These are phyloP conservation scores for Collichthys lucidus DNA, from an alignment of 2,113 vertebrate species.

Conservation along the genomic window DNA sequence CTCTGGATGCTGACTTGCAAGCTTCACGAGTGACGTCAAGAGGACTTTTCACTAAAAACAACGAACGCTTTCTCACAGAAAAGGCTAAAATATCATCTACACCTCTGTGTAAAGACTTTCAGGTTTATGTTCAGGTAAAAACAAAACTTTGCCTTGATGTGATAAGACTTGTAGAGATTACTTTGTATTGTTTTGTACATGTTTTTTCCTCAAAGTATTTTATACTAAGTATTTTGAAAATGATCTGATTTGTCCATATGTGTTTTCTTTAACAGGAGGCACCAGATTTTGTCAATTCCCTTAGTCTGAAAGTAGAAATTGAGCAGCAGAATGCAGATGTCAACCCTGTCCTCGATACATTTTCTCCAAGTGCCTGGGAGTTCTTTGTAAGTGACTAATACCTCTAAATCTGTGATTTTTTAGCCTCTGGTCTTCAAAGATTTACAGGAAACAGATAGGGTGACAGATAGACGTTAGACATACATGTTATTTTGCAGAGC, in stretches of 20 bases:
- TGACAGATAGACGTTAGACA: not conserved
- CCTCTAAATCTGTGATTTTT: not conserved
- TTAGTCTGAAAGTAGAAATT: constrained; percentile 88
- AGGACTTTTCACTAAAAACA: constrained; percentile 89
- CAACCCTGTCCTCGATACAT: constrained; percentile 88
- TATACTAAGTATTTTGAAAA: not conserved
- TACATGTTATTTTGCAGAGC: constrained; percentile 16
- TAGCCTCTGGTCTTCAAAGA: not conserved
- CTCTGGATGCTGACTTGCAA: constrained; percentile 89
- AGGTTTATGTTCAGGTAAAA: constrained; percentile 89
- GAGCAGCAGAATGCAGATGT: constrained; percentile 81
- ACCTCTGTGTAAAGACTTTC: constrained; percentile 77
- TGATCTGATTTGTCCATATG: not conserved
- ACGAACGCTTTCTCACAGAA: constrained; percentile 86
- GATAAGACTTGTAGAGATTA: not conserved
- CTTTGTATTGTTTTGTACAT: not conserved
- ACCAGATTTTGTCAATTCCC: constrained; percentile 88
- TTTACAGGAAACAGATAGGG: constrained; percentile 1
- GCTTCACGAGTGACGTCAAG: constrained; percentile 89
- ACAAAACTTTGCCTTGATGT: not conserved
- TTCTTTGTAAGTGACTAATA: constrained; percentile 88
- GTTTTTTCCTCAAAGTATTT: not conserved
- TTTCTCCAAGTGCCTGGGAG: constrained; percentile 83
- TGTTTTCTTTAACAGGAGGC: constrained; percentile 82
- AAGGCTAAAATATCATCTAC: constrained; percentile 65